These are phyloP conservation scores for Nesoenas mayeri DNA, from an alignment of 2,113 vertebrate genomes.

Conservation along the genomic window DNA sequence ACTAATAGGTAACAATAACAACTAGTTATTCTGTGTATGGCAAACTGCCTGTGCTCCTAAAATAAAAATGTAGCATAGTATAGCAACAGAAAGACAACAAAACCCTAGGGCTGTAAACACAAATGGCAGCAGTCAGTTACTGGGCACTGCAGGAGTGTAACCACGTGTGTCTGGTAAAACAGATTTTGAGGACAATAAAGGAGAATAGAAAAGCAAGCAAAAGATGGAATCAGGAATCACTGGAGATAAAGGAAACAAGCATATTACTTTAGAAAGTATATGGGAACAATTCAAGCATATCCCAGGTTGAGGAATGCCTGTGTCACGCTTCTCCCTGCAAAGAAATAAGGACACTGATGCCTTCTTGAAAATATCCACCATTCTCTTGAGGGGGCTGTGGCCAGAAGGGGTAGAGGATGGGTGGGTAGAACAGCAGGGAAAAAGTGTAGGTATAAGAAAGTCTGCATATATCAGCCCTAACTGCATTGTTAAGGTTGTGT, in stretches of 20 bases:
- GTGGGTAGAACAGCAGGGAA: background rate
- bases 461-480: background rate
- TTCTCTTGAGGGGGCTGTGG: background rate
- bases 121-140: background rate
- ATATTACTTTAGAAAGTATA: background rate
- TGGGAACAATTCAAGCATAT: background rate
- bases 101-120: background rate
- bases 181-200: background rate
- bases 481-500: background rate
- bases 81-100: background rate
- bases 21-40: background rate
- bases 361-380: background rate
- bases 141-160: background rate
- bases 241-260: background rate
- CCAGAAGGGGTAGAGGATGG: background rate
- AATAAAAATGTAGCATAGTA: background rate
- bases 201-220: background rate
- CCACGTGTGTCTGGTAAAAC: background rate
- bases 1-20: background rate
- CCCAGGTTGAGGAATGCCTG: background rate
- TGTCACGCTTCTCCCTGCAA: background rate
- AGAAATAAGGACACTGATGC: background rate
- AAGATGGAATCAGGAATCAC: background rate
- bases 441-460: background rate
- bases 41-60: background rate